Evolutionary conservation across 2,888 invertebrate genomes (phyloP), one percentile per base, ranked within the genome.

Genomic region (Nemotelus nigrinus): DNA sequence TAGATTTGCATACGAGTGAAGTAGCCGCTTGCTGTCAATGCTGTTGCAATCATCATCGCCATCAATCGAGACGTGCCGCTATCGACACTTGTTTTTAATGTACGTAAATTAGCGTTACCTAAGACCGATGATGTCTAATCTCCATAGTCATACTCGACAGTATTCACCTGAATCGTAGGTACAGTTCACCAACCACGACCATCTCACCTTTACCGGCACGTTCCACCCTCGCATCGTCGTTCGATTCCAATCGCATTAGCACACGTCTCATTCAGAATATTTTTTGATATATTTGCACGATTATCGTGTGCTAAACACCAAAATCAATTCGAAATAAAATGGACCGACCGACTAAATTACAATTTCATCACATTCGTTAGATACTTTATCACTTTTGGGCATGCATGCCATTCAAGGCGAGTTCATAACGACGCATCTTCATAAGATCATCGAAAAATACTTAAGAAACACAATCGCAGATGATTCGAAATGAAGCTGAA

Each of bases 1-100:
- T 3, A 50, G 43, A 72, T 72, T 72, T 72, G 72, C 72, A 72
- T 72, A 44, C 47, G 58, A 72, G 58, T 72, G 72, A 72, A 45
- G 47, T 72, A 72, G 72, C 72, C 72, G 72, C 8, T 25, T 58
- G 45, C 3, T 41, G 47, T 47, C 25, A 58, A 7, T 63, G 1
- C 63, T 3, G 63, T 10, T 39, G 63, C 63, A 41, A 53, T 6
- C 6, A 10, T 53, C 6, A 53, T 6, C 6, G 53, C 53, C 7
- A 10, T 10, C 7, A 45, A 7, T 6, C 8, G 45, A 65, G 45
- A 2, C 7, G 3, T 44, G 44, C 63, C 63, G 63, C 50, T 41
- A 48, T 68, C 50, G 68, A 68, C 25, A 65, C 48, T 47, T 47
- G 4, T 25, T 25, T 8, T 47, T 4, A 44, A 53, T 68, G 47